A percentile compares a stretch with the other conserved stretches of the same genome.
phyloP scores from a whole-genome alignment of 2,797 vertebrate genomes.

The Yasuhikotakia modesta region DNA sequence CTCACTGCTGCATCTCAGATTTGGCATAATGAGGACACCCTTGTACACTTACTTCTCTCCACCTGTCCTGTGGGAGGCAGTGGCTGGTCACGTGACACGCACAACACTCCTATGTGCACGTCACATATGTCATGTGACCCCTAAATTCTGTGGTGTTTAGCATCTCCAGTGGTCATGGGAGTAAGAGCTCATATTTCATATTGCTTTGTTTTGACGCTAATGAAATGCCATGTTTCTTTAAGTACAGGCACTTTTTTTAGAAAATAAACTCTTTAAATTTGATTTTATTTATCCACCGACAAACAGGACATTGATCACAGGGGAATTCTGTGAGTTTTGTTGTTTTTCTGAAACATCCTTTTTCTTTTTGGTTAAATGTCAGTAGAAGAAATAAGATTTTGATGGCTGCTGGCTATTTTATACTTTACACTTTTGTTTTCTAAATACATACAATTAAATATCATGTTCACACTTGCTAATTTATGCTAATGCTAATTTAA shows the following conservation, averaged over 20 bases:
- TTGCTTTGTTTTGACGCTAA: conserved; percentile 5
- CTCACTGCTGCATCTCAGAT: conserved; percentile 26
- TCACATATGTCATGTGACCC: conserved; percentile 33
- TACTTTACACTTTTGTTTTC: background rate
- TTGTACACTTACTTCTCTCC: conserved; percentile 40
- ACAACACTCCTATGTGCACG: conserved; percentile 45
- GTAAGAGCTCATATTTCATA: conserved; percentile 38
- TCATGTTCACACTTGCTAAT: background rate
- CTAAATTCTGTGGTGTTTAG: conserved; percentile 39
- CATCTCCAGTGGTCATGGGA: conserved; percentile 37
- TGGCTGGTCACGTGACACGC: conserved; percentile 28
- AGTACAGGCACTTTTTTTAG: background rate
- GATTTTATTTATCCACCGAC: background rate
- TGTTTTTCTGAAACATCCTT: background rate
- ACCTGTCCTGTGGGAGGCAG: conserved; percentile 54
- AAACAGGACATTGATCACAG: background rate
- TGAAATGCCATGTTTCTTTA: conserved; percentile 18
- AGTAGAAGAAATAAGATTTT: background rate
- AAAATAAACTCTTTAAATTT: background rate
- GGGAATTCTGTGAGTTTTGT: background rate
- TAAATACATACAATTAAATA: background rate
- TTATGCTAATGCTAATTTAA: background rate
- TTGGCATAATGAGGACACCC: conserved; percentile 53
- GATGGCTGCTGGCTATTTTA: background rate
- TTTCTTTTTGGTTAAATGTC: too few species aligned